Evolutionary conservation across 30 jellyfish, hydroid and myxozoan genomes (phyloP).

Genomic region (Chrysaora quinquecirrha): DNA sequence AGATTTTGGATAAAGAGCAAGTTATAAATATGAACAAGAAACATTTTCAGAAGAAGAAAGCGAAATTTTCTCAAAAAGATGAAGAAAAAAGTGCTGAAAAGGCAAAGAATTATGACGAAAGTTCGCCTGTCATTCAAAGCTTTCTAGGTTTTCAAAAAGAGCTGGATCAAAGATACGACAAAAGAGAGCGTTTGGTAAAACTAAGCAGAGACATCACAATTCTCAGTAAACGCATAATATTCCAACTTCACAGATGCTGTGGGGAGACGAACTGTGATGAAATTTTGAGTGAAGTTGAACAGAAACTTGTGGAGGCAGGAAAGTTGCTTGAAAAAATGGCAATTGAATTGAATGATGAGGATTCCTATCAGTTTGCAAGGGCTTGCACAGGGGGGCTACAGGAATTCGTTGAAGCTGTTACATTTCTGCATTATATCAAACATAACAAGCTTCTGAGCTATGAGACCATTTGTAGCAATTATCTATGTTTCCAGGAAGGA

Average conservation of each 20-base stretch:
- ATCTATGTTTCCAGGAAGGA: conserved; percentile 23
- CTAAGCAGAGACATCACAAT: conserved; percentile 82
- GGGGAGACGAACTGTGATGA: conserved; percentile 19
- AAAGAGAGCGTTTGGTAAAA: conserved; percentile 76
- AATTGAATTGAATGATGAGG: conserved; percentile 64
- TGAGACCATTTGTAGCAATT: conserved; percentile 39
- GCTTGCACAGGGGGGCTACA: conserved; percentile 87
- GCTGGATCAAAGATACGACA: conserved; percentile 74
- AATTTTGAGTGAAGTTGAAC: conserved; percentile 48
- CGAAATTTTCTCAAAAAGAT: neutral
- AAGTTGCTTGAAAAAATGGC: conserved; percentile 52
- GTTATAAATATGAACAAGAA: neutral
- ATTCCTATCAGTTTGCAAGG: conserved; percentile 58
- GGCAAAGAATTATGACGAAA: conserved; percentile 10
- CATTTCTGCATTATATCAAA: conserved; percentile 65
- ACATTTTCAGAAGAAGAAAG: neutral
- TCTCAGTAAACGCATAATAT: conserved; percentile 70
- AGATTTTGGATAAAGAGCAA: too few relatives aligned
- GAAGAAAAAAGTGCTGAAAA: neutral
- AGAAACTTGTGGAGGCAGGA: conserved; percentile 32
- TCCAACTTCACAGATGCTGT: conserved; percentile 64
- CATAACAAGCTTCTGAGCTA: conserved; percentile 42
- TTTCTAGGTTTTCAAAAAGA: conserved; percentile 55
- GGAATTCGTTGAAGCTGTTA: conserved; percentile 89
- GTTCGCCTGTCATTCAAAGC: conserved; percentile 28